phyloP scores from a whole-genome alignment of 2,113 vertebrate species.

The Siniperca knerii region DNA sequence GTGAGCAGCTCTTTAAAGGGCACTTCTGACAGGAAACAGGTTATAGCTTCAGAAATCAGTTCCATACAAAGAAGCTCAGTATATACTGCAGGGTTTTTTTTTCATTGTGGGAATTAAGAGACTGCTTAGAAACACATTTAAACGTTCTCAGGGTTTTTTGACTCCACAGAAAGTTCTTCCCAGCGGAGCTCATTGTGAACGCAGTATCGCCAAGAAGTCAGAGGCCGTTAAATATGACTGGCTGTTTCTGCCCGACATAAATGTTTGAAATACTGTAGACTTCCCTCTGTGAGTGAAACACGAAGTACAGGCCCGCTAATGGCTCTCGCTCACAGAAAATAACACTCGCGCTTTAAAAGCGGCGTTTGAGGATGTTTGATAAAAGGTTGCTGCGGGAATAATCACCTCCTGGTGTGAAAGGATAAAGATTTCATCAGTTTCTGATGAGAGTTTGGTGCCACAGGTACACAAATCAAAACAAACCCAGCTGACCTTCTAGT shows the following conservation, averaged over 20 bases:
- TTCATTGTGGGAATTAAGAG: constrained; percentile 60
- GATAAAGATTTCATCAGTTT: background rate
- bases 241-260: constrained; percentile 28
- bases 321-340: background rate
- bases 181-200: constrained; percentile 62
- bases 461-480: too few species aligned
- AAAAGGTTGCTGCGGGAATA: background rate
- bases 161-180: constrained; percentile 49
- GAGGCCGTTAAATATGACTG: constrained; percentile 52
- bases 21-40: constrained; percentile 59
- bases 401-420: background rate
- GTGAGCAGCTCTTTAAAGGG: constrained; percentile 49
- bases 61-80: constrained; percentile 60
- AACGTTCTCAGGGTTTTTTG: constrained; percentile 36
- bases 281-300: constrained; percentile 15
- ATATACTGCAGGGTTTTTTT: constrained; percentile 23
- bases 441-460: too few species aligned
- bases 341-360: background rate
- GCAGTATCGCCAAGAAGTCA: background rate
- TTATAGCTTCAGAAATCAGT: constrained; percentile 55
- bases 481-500: too few species aligned
- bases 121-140: constrained; percentile 30
- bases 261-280: constrained; percentile 39
- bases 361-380: background rate
- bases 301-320: background rate